Evolutionary conservation across 2,888 invertebrate species (phyloP), one percentile per base, ranked within the genome.

Genomic region (Elmis aenea): DNA sequence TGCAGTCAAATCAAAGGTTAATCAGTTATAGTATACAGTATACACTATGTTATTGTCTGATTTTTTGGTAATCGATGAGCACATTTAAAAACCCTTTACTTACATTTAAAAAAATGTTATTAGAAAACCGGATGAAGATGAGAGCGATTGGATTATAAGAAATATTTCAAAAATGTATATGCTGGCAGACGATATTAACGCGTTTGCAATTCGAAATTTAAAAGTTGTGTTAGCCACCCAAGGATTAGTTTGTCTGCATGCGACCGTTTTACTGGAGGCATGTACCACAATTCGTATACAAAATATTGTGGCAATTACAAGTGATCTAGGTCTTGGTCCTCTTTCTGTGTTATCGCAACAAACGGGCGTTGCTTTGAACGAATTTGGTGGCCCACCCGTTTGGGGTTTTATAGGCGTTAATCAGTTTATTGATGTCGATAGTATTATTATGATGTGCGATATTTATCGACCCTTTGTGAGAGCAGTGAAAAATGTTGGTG

Each of bases 361-460:
- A 28, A 66, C 70, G 4, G 64, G 70, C 51, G 57, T 76, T 6
- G 68, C 72, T 1, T 46, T 72, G 37, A 61, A 61, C 48, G 67
- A 71, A 50, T 70, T 79, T 50, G 71, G 72, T 52, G 76, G 74
- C 34, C 76, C 79, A 5, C 77, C 79, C 15, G 77, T 80, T 3
- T 80, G 79, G 79, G 80, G 80, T 5, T 79, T 74, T 47, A 66
- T 75, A 14, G 78, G 77, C 8, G 57, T 74, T 12, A 74, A 73
- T 51, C 70, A 73, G 18, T 68, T 74, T 34, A 68, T 78, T 3
- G 79, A 79, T 56, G 56, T 76, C 9, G 62, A 61, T 36, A 73
- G 71, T 23, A 72, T 72, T n/a, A 52, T 76, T 28, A 73, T 76
- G 49, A 71, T 68, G 52, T 72, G 72, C 39, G 65, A 74, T 45